These are phyloP conservation scores for Lepidostoma basale DNA, from an alignment of 1,140 invertebrate genomes.

Conservation along the genomic window DNA sequence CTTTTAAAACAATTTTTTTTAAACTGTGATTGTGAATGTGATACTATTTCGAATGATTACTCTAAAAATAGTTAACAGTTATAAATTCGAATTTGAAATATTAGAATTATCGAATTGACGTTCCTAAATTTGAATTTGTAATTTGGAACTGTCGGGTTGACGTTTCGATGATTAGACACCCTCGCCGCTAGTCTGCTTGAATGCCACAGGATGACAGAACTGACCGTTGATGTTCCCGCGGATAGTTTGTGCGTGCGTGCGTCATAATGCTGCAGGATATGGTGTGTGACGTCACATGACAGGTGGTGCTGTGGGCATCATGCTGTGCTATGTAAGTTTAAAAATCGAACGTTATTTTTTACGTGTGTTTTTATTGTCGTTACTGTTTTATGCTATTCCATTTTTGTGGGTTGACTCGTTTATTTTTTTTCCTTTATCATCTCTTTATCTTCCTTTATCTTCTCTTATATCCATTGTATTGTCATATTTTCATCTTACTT, in stretches of 20 bases:
- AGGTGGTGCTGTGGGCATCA: constrained; percentile 20
- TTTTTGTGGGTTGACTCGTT: no score
- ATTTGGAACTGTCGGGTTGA: neutral
- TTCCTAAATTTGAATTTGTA: neutral
- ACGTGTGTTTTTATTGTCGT: neutral
- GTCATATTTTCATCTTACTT: no score
- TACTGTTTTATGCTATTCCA: no score
- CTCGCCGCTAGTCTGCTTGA: neutral
- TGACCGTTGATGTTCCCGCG: constrained; percentile 18
- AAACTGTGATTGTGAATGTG: no score
- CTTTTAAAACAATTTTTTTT: no score
- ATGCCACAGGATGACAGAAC: constrained; percentile 4
- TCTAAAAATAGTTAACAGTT: no score
- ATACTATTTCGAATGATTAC: no score
- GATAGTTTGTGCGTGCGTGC: neutral
- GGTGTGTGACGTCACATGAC: constrained; percentile 35
- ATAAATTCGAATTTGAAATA: no score
- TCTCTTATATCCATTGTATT: no score
- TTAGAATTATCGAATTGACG: no score
- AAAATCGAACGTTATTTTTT: neutral
- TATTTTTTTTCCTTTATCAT: no score
- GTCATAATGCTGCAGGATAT: constrained; percentile 23
- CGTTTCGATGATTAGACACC: neutral
- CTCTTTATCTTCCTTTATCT: no score
- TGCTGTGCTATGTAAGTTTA: constrained; percentile 40